Evolutionary conservation across 2,113 vertebrate genomes (phyloP).

Genomic region (Campylorhamphus procurvoides): DNA sequence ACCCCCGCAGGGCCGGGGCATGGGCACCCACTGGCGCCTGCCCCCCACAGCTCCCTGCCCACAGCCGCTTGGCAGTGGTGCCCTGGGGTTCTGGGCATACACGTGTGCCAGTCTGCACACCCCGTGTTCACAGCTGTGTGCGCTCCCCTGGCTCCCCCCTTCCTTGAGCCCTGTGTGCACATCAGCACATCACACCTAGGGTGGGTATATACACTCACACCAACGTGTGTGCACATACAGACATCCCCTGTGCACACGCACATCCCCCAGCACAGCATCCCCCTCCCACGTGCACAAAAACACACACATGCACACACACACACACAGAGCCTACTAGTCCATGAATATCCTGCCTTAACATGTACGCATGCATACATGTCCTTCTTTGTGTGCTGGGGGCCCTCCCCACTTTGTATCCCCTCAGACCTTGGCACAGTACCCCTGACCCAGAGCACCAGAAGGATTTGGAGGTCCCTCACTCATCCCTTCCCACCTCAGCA

Average conservation of each 20-base stretch:
- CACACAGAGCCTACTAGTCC: not conserved
- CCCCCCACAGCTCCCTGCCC: not conserved
- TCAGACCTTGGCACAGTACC: not conserved
- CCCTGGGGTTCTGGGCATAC: not conserved
- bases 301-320: not conserved
- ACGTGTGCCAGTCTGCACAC: not conserved
- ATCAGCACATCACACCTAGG: not conserved
- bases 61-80: rapidly evolving
- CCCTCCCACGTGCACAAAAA: not conserved
- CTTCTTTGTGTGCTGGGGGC: too few species aligned
- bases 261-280: not conserved
- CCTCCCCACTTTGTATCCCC: not conserved
- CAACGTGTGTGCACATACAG: not conserved
- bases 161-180: not conserved
- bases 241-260: rapidly evolving
- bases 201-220: too few species aligned
- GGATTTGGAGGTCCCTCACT: not conserved
- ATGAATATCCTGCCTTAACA: not conserved
- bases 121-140: not conserved
- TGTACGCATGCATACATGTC: rapidly evolving
- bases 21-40: not conserved
- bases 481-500: not conserved
- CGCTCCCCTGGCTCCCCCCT: not conserved
- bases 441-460: not conserved
- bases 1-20: slow-evolving; percentile 26